Base-by-base conservation (phyloP, 2,797 vertebrate genomes). In the Pogonophryne albipinna region DNA sequence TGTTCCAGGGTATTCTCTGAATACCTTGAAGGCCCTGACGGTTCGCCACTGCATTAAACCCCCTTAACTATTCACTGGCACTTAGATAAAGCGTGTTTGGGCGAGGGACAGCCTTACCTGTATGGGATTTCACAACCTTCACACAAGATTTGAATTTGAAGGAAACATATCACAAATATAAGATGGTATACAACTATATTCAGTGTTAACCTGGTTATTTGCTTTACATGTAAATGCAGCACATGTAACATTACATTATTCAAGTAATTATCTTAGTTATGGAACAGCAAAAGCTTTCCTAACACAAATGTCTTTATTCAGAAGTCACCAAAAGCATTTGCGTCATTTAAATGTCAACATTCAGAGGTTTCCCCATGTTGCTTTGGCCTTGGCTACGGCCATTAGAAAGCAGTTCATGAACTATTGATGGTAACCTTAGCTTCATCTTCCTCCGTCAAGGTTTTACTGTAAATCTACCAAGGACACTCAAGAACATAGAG, bases 281-380 rank as follows among this genome's bases (percentile, higher is more conserved):
- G 58, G 1, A 23, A 41, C 17, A 5, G 20, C 20, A 44, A 71
- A 66, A 6, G 16, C 42, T 72, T 8, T 12, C 17, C n/a, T 63
- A 16, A 23, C 10, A 42, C 4, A 65, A 61, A 31, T 4, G 14
- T 53, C 7, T 27, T 51, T 13, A 44, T 2, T 42, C 8, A 27
- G 34, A 59, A 44, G 2, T 62, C 14, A 55, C 3, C 23, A 49
- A 49, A 27, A 31, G 12, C 31, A 67, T 44, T 77, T 55, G 13
- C 53, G 44, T 12, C 20, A 16, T 52, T 71, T 7, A 46, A 2
- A 3, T 60, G 60, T 49, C 15, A 46, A 46, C 23, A 44, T 64
- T 50, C 2, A 73, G 73, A 31, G 70, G 74, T 88, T 85, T 67
- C 60, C 70, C 27, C 62, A 55, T 67, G 83, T 75, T 91, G 68